These are phyloP conservation scores for Heliconius hortense DNA, from an alignment of 2,888 invertebrate genomes.

Conservation along the genomic window DNA sequence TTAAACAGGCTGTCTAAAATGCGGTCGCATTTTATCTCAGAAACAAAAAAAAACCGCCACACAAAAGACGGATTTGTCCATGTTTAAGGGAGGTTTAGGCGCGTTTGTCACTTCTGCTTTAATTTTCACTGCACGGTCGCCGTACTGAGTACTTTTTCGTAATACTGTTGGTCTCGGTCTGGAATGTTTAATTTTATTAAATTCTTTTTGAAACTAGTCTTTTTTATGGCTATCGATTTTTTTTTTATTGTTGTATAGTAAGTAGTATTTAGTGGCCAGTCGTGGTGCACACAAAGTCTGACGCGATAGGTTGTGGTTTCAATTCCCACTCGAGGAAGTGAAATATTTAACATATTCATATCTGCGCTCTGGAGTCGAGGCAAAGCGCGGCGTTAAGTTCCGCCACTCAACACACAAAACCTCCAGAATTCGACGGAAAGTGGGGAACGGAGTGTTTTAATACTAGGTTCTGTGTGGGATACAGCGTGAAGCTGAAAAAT, in stretches of 20 bases:
- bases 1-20: conserved; percentile 26
- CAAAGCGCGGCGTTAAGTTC: too few relatives aligned
- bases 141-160: conserved; percentile 22
- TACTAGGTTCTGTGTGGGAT: too few relatives aligned
- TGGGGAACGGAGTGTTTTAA: too few relatives aligned
- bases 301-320: too few relatives aligned
- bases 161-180: background rate
- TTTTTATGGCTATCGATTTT: background rate
- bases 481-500: too few relatives aligned
- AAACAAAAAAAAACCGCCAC: conserved; percentile 47
- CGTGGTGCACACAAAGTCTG: too few relatives aligned
- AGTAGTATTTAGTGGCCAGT: too few relatives aligned
- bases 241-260: background rate
- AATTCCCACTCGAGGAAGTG: too few relatives aligned
- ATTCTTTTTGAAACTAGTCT: background rate
- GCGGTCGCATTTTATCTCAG: conserved; percentile 46
- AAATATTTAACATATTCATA: too few relatives aligned
- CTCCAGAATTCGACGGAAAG: too few relatives aligned
- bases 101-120: conserved; percentile 32
- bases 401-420: too few relatives aligned
- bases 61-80: conserved; percentile 48
- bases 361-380: too few relatives aligned
- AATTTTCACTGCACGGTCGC: conserved; percentile 30
- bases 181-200: background rate
- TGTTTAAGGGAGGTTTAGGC: conserved; percentile 39